Base-by-base conservation (phyloP, 2,888 invertebrate genomes). In the Cremastinae sp. region DNA sequence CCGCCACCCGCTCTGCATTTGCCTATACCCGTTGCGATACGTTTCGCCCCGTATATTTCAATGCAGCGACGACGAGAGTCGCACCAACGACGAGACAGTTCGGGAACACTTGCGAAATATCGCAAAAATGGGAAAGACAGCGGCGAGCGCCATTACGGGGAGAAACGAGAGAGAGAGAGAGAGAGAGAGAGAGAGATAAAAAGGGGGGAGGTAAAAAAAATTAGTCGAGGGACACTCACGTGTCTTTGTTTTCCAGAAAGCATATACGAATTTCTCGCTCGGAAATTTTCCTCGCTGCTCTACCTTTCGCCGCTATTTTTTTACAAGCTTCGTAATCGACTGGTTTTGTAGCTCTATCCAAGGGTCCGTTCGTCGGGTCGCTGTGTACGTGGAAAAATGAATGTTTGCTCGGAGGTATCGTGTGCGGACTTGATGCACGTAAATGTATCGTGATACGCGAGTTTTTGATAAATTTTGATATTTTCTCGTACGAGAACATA, bases 391-490 rank as follows among this genome's bases (percentile, higher is more conserved):
- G 43, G 68, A 72, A 75, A 75, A 72, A 75, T 75, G 36, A 62
- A 72, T n/a, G 56, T 75, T 68, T 62, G 53, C 71, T 66, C 71
- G 70, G 34, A 14, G 58, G 61, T 22, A 16, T 3, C 28, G 16
- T 9, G 16, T 2, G 28, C 12, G 51, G 7, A 18, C 53, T 12
- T 20, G 41, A 43, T 56, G 4, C n/a, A n/a, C 41, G 34, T 36
- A 36, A 10, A 56, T 34, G 8, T 2, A 16, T 36, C 18, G 16
- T 0, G 51, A 36, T 28, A 7, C 12, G 28, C 45, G 53, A 53
- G 56, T 68, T 68, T 68, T 53, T 59, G 53, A 45, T 47, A 69
- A 73, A 76, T 73, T 69, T 76, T 58, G 64, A 59, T 72, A 62
- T 72, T 72, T 72, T 72, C 58, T 68, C 66, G 56, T 20, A 20